These are phyloP conservation scores for Dasyornis broadbenti DNA, from an alignment of 2,113 vertebrate genomes.

Conservation along the genomic window DNA sequence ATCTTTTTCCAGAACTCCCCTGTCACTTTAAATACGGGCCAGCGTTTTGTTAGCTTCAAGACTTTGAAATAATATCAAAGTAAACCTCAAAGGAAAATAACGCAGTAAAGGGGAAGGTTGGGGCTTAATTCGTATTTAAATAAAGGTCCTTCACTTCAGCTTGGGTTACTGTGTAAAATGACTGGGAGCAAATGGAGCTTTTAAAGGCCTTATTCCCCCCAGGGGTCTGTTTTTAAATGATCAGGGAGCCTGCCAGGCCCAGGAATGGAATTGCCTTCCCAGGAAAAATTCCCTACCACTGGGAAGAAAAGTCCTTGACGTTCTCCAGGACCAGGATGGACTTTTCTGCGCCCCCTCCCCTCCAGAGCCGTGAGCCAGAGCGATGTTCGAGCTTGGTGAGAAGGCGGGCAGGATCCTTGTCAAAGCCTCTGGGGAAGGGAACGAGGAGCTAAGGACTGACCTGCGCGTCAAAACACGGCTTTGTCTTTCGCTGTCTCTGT, in stretches of 20 bases:
- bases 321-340: background rate
- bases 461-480: background rate
- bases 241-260: background rate
- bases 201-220: conserved; percentile 2
- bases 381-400: accelerated
- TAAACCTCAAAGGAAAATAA: conserved; percentile 52
- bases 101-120: background rate
- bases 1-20: conserved; percentile 2
- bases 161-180: conserved; percentile 23
- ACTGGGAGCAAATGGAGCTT: conserved; percentile 22
- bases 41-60: conserved; percentile 36
- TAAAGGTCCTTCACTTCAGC: conserved; percentile 23
- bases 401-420: background rate
- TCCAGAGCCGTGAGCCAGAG: background rate
- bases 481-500: background rate
- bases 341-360: background rate
- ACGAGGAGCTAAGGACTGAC: background rate
- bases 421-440: background rate
- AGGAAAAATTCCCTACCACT: background rate
- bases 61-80: conserved; percentile 55
- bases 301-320: background rate
- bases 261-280: conserved; percentile 1
- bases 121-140: conserved; percentile 53
- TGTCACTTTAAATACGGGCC: conserved; percentile 23
- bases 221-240: background rate